A percentile compares a stretch with the other conserved stretches of the same genome.
phyloP scores from a whole-genome alignment of 2,797 vertebrate species.

The Cossypha polioptera region DNA sequence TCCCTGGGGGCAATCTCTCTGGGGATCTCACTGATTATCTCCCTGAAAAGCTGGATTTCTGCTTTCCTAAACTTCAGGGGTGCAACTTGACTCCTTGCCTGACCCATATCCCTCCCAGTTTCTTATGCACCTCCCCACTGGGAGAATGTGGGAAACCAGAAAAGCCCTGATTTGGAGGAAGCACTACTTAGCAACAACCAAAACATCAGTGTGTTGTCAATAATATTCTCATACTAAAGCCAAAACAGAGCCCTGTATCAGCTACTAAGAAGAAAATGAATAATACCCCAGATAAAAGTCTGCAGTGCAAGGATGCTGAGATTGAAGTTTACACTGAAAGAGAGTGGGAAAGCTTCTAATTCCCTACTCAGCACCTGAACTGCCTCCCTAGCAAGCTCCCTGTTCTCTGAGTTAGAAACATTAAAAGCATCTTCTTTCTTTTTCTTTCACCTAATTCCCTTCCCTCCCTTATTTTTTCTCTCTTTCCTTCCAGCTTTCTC shows the following conservation, averaged over 20 bases:
- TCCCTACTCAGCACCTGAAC: neutral
- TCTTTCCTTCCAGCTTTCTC: neutral
- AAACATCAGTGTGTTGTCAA: neutral
- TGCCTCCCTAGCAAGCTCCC: neutral
- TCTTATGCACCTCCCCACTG: neutral
- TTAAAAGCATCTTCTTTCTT: neutral
- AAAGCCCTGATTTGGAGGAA: neutral
- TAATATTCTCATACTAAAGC: neutral
- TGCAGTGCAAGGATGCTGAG: neutral
- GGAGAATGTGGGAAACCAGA: neutral
- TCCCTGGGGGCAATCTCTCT: rapidly evolving
- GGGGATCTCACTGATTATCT: neutral
- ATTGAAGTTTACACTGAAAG: neutral
- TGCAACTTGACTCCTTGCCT: neutral
- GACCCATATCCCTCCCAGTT: neutral
- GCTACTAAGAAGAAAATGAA: neutral
- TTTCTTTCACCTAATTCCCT: neutral
- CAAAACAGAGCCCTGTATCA: neutral
- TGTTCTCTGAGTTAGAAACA: neutral
- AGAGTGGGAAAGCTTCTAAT: neutral
- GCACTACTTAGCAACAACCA: neutral
- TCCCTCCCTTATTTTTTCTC: neutral
- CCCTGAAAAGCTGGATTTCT: neutral
- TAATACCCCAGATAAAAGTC: neutral
- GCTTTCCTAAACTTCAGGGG: neutral